phyloP scores from a whole-genome alignment of 2,797 vertebrate genomes.

The Scyliorhinus canicula region DNA sequence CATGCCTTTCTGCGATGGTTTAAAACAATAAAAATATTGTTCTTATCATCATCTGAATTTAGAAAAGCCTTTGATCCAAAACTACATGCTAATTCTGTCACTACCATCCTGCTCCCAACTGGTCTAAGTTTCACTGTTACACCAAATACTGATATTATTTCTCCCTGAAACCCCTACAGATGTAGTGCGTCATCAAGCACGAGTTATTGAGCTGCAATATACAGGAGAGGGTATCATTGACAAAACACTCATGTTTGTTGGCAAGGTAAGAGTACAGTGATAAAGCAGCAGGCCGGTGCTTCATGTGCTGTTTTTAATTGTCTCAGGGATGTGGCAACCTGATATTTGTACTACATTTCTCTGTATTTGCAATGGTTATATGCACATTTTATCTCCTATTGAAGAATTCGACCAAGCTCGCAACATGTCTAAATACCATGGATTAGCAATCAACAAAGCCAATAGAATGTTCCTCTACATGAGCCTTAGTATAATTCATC shows the following conservation, averaged over 20 bases:
- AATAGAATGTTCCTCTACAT: background rate
- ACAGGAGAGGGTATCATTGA: conserved; percentile 59
- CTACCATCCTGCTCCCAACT: no score
- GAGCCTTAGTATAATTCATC: background rate
- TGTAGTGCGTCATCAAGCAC: conserved; percentile 66
- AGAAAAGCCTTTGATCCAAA: background rate
- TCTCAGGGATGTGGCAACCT: background rate
- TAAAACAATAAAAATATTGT: background rate
- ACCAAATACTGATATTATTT: background rate
- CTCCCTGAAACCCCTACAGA: conserved; percentile 45
- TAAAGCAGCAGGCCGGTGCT: no score
- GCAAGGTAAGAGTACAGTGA: conserved; percentile 57
- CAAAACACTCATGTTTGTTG: conserved; percentile 68
- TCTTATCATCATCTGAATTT: background rate
- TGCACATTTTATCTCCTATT: background rate
- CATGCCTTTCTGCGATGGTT: background rate
- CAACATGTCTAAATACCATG: background rate
- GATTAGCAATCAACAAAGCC: background rate
- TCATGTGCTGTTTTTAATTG: background rate
- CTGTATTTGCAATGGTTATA: background rate
- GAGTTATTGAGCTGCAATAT: conserved; percentile 68
- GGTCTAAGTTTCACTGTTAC: background rate
- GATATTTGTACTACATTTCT: background rate
- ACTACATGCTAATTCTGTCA: background rate
- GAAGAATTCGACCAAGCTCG: no score